phyloP scores from a whole-genome alignment of 2,888 invertebrate species.

The Pachliopta kotzebuea region DNA sequence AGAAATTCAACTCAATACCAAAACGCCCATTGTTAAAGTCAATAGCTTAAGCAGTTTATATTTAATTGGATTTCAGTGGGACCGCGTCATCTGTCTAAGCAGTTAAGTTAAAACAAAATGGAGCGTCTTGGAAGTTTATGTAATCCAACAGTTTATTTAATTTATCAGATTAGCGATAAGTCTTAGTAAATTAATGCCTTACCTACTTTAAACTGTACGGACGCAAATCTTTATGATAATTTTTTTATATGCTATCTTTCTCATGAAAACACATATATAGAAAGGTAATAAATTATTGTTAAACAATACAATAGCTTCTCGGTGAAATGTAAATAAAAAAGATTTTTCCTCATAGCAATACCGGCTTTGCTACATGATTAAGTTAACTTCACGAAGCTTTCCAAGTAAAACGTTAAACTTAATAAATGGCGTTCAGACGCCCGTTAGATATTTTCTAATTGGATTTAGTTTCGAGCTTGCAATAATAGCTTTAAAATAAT shows the following conservation, averaged over 20 bases:
- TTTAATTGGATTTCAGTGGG: constrained; percentile 16
- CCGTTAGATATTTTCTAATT: constrained; percentile 22
- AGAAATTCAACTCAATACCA: neutral
- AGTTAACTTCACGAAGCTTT: neutral
- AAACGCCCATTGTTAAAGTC: constrained; percentile 5
- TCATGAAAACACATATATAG: no score
- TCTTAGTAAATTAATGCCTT: neutral
- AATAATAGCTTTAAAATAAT: constrained; percentile 15
- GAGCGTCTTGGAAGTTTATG: neutral
- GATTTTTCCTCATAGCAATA: neutral
- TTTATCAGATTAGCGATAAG: constrained; percentile 11
- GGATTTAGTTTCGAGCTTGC: constrained; percentile 15
- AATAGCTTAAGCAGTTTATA: constrained; percentile 15
- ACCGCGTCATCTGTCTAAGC: constrained; percentile 3
- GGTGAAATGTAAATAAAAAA: no score
- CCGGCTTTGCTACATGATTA: neutral
- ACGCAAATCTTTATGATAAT: no score
- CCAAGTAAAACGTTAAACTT: constrained; percentile 6
- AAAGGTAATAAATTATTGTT: no score
- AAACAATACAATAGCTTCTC: no score
- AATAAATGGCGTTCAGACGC: constrained; percentile 4
- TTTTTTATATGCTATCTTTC: no score
- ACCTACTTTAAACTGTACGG: no score
- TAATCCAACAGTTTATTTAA: constrained; percentile 12
- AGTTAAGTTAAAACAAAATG: constrained; percentile 20